These are phyloP conservation scores for Melospiza georgiana DNA, from an alignment of 2,113 vertebrate species.

Conservation along the genomic window DNA sequence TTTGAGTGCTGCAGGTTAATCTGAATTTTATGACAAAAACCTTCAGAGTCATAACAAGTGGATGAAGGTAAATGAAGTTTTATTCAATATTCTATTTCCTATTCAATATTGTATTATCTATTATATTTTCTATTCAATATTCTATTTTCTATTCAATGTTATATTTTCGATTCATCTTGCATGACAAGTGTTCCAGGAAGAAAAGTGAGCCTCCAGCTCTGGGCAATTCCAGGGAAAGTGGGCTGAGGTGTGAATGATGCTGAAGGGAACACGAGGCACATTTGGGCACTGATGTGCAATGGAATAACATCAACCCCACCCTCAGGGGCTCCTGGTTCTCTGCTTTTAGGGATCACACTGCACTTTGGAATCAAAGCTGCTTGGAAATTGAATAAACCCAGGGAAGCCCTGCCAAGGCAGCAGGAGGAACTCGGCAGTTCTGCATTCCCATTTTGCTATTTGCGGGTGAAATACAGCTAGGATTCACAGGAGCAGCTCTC, in stretches of 20 bases:
- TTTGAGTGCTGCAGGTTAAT: neutral
- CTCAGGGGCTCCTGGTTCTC: neutral
- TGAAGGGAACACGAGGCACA: neutral
- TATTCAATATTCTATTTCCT: neutral
- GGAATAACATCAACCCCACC: neutral
- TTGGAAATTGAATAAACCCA: neutral
- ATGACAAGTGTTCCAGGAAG: neutral
- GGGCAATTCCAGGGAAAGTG: neutral
- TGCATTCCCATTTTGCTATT: neutral
- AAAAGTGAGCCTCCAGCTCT: neutral
- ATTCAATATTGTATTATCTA: neutral
- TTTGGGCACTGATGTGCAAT: neutral
- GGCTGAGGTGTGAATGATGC: neutral
- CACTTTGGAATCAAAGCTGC: neutral
- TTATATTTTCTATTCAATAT: neutral
- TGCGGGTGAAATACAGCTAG: neutral
- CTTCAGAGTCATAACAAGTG: neutral
- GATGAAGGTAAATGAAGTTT: neutral
- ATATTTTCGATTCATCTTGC: neutral
- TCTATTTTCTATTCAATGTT: neutral
- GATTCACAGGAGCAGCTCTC: neutral
- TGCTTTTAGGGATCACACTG: neutral
- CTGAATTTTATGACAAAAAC: neutral
- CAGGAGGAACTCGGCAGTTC: neutral
- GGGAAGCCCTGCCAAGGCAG: neutral